These are phyloP conservation scores for Sebastes hubbsi DNA, from an alignment of 2,797 vertebrate species.

Conservation along the genomic window DNA sequence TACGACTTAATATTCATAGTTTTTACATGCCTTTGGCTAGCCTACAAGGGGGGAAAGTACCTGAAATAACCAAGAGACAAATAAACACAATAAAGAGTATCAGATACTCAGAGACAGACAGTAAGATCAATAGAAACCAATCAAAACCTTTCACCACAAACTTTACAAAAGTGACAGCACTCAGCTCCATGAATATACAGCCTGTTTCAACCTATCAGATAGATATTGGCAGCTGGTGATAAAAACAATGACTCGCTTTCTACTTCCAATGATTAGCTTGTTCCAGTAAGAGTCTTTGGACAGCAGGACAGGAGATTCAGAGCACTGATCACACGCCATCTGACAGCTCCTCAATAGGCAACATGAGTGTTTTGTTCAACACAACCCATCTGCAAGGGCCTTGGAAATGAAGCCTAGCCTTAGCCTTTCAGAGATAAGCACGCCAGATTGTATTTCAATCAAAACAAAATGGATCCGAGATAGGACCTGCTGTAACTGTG, in stretches of 20 bases:
- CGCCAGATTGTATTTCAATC: slow-evolving; percentile 7
- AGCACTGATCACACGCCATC: slow-evolving; percentile 28
- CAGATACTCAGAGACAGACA: not conserved
- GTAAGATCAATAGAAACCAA: slow-evolving; percentile 3
- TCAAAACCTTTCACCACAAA: not conserved
- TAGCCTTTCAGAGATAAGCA: not conserved
- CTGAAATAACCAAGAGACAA: not conserved
- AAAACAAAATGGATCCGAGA: slow-evolving; percentile 2
- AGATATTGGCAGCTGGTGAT: slow-evolving; percentile 33
- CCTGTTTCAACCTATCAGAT: slow-evolving; percentile 23
- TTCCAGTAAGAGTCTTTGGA: slow-evolving; percentile 28
- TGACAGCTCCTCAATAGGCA: slow-evolving; percentile 15
- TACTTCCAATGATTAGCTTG: slow-evolving; percentile 33
- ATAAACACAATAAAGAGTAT: not conserved
- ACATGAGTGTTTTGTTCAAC: not conserved
- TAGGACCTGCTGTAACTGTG: not conserved
- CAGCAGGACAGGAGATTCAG: slow-evolving; percentile 30
- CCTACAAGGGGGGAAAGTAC: not conserved
- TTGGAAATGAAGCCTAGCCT: not conserved
- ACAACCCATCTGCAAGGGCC: not conserved
- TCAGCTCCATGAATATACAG: not conserved
- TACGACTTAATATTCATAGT: not conserved
- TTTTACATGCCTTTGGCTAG: not conserved
- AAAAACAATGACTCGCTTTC: slow-evolving; percentile 39
- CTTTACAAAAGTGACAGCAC: not conserved